Evolutionary conservation across 2,113 vertebrate genomes (phyloP), one percentile per base, ranked within the genome.

Genomic region (Gavia stellata): DNA sequence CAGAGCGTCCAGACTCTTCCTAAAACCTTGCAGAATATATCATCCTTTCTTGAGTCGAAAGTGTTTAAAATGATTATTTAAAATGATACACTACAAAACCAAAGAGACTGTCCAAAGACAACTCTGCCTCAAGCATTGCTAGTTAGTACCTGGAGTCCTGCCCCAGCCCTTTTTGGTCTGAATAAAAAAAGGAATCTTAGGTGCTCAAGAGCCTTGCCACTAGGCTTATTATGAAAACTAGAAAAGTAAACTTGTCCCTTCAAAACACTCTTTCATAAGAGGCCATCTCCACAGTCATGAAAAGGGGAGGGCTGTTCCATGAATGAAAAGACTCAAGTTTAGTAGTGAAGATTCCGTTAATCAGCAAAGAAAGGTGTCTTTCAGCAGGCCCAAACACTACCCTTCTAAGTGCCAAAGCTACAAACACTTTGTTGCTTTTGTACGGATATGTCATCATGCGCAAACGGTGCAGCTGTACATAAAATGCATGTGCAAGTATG

Each of bases 201-300:
- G 23, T 77, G 77, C 52, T 92, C 68, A 73, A 71, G 33, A 88
- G 67, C 49, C 34, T 75, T 75, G 49, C 28, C 53, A 67, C 36
- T 26, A 33, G 36, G n/a, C 78, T 85, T 85, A 33, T 71, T 87
- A 85, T 0, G 10, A 81, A 63, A 83, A 81, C 59, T 28, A 65
- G 74, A 55, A 85, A 94, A 90, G 53, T 58, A 94, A 96, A 94
- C 53, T 85, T 80, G 66, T 33, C 42, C 23, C 42, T 91, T 91
- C 86, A 94, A 92, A 95, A 80, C 89, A 82, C 42, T 66, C 84
- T 79, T 94, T 81, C 78, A 62, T 79, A 85, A 87, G 31, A 87
- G 65, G 81, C 42, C 2, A 0, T 62, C 78, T 79, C 70, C 62
- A n/a, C 36, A 80, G 81, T 45, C 70, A 80, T 0, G 2, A 38